Evolutionary conservation across 2,888 invertebrate species (phyloP), one percentile per base, ranked within the genome.

Genomic region (Euclidia mi): DNA sequence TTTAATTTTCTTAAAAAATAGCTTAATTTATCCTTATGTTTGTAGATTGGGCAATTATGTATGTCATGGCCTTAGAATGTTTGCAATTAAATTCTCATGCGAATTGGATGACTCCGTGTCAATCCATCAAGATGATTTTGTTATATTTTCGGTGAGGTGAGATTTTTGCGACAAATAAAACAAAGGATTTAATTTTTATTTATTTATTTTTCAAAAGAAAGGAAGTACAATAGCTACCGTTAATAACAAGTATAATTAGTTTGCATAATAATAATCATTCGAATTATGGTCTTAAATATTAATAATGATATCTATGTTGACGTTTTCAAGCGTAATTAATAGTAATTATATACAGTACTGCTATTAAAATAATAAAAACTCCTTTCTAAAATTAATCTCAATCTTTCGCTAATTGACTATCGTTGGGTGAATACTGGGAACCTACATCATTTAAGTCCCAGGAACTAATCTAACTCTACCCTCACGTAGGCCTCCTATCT

Each of bases 401-500:
- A 88, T 89, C 88, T 88, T 77, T 90, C 84, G 80, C 92, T 94
- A 94, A 94, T 92, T 94, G 94, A 94, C 94, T 94, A 94, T 94
- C 94, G 94, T 94, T 94, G 94, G 94, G 94, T 94, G 92, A 90
- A 90, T 85, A 88, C 90, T 89, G 93, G 89, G 91, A 89, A 87
- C 67, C 28, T 64, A 67, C 55, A 57, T 70, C 63, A 78, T 71
- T 65, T 48, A 61, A 78, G 81, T 86, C 92, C 82, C 92, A 90
- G 88, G 79, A 82, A 89, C 90, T 92, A 90, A 85, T 77, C 86
- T 91, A 90, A 74, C 65, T 77, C 85, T 87, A 86, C 82, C 70
- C 80, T 78, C 80, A 72, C 82, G 83, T 88, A 92, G 91, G 90
- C 89, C 88, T 84, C 81, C 76, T 81, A 65, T 81, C 78, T 78